Evolutionary conservation across 2,888 invertebrate species (phyloP).

Genomic region (Bedellia somnulentella): DNA sequence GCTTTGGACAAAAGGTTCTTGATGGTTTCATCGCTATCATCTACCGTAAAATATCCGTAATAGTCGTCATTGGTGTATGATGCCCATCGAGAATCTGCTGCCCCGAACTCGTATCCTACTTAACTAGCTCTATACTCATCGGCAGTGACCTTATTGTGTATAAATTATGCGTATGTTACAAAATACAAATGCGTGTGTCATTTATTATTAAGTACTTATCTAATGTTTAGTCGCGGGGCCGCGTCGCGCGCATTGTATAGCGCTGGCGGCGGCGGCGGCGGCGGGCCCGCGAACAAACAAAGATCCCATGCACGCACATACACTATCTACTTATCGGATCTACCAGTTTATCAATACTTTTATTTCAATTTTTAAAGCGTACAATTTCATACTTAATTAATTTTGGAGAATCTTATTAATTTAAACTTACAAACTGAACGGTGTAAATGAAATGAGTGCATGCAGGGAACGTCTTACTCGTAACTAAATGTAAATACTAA

Average conservation of each 20-base stretch:
- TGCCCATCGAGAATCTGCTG: too few species aligned
- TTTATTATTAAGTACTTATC: not conserved
- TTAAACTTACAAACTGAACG: too few species aligned
- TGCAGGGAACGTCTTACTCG: conserved; percentile 29
- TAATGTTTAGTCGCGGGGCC: too few species aligned
- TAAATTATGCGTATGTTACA: conserved; percentile 19
- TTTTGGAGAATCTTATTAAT: conserved; percentile 44
- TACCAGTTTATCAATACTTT: conserved; percentile 50
- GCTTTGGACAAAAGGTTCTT: too few species aligned
- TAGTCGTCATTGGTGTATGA: too few species aligned
- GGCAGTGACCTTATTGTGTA: conserved; percentile 27
- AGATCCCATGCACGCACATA: conserved; percentile 28
- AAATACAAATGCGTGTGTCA: conserved; percentile 4
- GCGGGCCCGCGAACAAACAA: conserved; percentile 32
- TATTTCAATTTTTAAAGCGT: conserved; percentile 58
- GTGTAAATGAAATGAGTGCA: too few species aligned
- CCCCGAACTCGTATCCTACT: too few species aligned
- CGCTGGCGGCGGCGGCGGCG: not conserved
- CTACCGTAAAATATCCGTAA: too few species aligned
- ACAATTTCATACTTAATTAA: conserved; percentile 55
- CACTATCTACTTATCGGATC: conserved; percentile 15
- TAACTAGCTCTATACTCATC: too few species aligned
- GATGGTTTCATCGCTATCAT: too few species aligned
- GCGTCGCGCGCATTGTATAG: too few species aligned
- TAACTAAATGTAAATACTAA: conserved; percentile 19